phyloP scores from a whole-genome alignment of 2,888 invertebrate genomes.

The Leucoptera coffeella region DNA sequence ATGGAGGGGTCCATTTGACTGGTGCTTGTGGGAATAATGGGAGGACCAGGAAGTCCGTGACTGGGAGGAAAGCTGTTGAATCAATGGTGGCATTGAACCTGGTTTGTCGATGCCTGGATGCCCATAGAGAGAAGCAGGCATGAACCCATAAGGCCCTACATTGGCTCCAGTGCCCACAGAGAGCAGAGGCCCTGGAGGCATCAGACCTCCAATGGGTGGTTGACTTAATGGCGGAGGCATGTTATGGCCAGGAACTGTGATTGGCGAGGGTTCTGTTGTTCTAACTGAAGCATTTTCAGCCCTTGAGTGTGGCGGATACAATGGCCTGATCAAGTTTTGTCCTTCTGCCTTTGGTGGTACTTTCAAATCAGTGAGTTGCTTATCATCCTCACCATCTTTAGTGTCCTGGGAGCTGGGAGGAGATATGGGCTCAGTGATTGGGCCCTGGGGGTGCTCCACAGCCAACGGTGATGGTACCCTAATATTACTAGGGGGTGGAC shows the following conservation, averaged over 20 bases:
- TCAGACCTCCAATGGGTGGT: conserved; percentile 47
- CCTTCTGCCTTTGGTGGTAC: conserved; percentile 31
- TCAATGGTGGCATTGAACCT: conserved; percentile 26
- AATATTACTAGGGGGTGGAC: conserved; percentile 36
- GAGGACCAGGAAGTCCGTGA: conserved; percentile 22
- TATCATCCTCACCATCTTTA: conserved; percentile 39
- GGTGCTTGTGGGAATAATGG: conserved; percentile 20
- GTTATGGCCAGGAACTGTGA: conserved; percentile 26
- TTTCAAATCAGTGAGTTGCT: conserved; percentile 42
- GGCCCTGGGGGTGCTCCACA: conserved; percentile 31
- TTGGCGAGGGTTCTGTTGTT: conserved; percentile 23
- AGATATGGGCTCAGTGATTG: conserved; percentile 37
- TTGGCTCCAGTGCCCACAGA: conserved; percentile 53
- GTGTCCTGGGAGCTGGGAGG: conserved; percentile 37
- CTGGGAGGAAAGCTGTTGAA: conserved; percentile 31
- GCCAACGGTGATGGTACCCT: conserved; percentile 28
- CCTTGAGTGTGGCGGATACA: conserved; percentile 28
- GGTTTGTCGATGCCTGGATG: conserved; percentile 29
- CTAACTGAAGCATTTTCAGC: conserved; percentile 35
- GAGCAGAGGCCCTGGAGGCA: conserved; percentile 55
- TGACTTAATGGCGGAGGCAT: conserved; percentile 48
- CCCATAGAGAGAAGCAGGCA: conserved; percentile 44
- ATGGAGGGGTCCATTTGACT: conserved; percentile 36
- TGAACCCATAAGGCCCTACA: conserved; percentile 57
- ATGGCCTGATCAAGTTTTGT: conserved; percentile 22